A percentile compares a stretch with the other conserved stretches of the same genome.
These are phyloP conservation scores for Maccullochella peelii DNA, from an alignment of 2,113 vertebrate species.

Conservation along the genomic window DNA sequence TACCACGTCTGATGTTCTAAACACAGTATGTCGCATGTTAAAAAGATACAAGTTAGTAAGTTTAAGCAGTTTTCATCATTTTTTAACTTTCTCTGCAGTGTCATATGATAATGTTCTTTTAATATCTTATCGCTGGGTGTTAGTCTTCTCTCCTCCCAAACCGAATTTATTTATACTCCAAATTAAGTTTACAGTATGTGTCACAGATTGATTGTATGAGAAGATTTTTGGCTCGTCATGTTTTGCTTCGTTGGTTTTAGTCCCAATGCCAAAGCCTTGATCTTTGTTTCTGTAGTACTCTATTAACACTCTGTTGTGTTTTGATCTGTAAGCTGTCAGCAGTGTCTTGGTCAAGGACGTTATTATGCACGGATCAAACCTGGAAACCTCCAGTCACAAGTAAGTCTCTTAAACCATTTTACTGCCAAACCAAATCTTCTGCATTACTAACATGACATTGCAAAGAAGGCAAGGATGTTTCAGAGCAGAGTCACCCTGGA, in stretches of 20 bases:
- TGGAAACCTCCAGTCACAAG: constrained; percentile 64
- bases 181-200: neutral
- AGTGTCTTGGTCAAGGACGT: constrained; percentile 55
- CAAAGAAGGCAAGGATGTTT: constrained; percentile 35
- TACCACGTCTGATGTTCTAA: neutral
- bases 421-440: constrained; percentile 56
- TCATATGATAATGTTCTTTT: neutral
- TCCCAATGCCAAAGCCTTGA: constrained; percentile 35
- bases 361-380: constrained; percentile 52
- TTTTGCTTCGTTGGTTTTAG: neutral
- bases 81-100: neutral
- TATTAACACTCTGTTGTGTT: constrained; percentile 49
- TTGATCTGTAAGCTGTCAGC: constrained; percentile 56
- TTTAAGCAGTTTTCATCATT: neutral
- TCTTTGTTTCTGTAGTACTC: constrained; percentile 39
- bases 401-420: constrained; percentile 42
- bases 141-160: neutral
- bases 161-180: neutral
- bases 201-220: constrained; percentile 7
- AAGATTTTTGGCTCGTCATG: neutral
- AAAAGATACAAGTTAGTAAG: neutral
- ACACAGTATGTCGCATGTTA: neutral
- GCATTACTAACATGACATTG: constrained; percentile 58
- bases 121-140: neutral
- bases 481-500: constrained; percentile 6